Conservation (phyloP, 2,113 vertebrate genomes). For the Dicentrarchus labrax region DNA sequence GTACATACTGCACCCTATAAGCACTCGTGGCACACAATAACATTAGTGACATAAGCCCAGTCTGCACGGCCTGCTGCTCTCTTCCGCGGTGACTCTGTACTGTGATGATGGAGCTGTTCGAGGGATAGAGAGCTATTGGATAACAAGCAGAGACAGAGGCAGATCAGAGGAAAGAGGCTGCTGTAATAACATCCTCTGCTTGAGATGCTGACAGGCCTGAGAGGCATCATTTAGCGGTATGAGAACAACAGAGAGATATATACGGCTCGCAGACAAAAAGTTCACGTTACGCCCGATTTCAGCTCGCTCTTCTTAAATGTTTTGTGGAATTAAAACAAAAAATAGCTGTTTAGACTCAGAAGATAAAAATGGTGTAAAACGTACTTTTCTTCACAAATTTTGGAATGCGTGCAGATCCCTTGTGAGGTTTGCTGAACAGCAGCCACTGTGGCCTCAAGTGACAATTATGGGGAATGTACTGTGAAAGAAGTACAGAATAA, state of each 20-base stretch:
- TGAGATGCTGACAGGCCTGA: conserved; percentile 60
- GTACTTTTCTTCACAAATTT: background rate
- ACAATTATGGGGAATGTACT: conserved; percentile 10
- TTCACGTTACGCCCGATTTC: conserved; percentile 38
- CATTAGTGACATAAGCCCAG: conserved; percentile 10
- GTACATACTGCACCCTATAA: conserved; percentile 9
- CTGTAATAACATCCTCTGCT: conserved; percentile 58
- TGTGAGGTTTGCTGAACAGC: background rate
- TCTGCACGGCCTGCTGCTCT: conserved; percentile 22
- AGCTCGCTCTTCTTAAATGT: conserved; percentile 35
- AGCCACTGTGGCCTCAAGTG: background rate
- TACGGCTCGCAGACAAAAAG: conserved; percentile 37
- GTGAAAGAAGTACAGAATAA: background rate
- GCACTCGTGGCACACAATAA: conserved; percentile 25
- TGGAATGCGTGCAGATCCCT: background rate
- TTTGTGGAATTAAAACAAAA: conserved; percentile 19
- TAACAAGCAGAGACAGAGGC: conserved; percentile 63
- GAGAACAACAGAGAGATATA: conserved; percentile 59
- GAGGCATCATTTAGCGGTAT: conserved; percentile 72
- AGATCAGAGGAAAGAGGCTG: conserved; percentile 62
- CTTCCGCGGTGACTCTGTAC: conserved; percentile 19
- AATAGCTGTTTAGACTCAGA: conserved; percentile 20
- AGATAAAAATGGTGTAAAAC: conserved; percentile 12
- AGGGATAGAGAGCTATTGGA: conserved; percentile 62
- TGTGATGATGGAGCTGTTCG: conserved; percentile 51